Base-by-base conservation (phyloP, 1,140 invertebrate species). In the Pectinophora gossypiella region DNA sequence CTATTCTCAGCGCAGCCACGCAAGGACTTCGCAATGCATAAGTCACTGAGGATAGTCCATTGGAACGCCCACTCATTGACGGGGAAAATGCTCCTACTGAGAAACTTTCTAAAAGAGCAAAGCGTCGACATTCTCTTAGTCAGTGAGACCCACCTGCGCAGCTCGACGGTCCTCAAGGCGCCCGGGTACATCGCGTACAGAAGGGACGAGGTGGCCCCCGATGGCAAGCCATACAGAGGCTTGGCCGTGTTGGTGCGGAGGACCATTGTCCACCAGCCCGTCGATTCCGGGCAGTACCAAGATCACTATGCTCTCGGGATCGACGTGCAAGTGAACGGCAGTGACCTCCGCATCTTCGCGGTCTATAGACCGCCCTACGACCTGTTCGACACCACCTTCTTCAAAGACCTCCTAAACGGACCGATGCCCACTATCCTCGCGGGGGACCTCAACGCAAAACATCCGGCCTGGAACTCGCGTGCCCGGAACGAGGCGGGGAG, bases 381-480 rank as follows among this genome's bases (percentile, higher is more conserved):
- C 0, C 22, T 3, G 2, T 7, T 67, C 0, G 48, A 22, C 1
- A 0, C 35, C 1, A 32, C 15, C 0, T 54, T 60, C 3, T 44
- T 70, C 19, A 51, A 47, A 4, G 1, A n/a, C 0, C 6, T 67
- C 0, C 12, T 64, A n/a, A 42, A 60, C 32, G 21, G 38, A 2
- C 15, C 38, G 0, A 13, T n/a, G 21, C 54, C 56, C 0, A 59
- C 51, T 0, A 43, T 66, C 3, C 44, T 52, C 0, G 56, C 59
- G 2, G 65, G 66, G 1, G 55, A 69, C 22, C 54, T 54, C 19
- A 68, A 68, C 21, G 42, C 23, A 9, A 67, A 67, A 15, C 66
- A 67, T 42, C 32, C 51, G 0, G 51, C 45, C 4, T 69, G 69
- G 64, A 59, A 61, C 40, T 66, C n/a, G 53, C 12, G 16, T 6